phyloP scores from a whole-genome alignment of 2,797 vertebrate genomes.

The Gouania willdenowi region DNA sequence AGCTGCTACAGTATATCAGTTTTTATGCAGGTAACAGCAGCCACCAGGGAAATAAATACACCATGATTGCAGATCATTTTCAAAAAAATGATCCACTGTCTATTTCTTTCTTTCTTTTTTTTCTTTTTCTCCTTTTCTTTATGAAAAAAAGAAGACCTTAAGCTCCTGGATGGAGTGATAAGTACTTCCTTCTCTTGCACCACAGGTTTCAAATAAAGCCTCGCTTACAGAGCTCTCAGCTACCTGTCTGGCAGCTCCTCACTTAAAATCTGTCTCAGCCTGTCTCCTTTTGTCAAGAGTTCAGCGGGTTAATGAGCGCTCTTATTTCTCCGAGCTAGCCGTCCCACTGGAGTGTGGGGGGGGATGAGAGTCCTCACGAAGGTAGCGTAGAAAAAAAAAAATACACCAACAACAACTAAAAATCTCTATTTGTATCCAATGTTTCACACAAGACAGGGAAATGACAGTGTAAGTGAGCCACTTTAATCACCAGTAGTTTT shows the following conservation, averaged over 20 bases:
- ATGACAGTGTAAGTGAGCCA: constrained; percentile 41
- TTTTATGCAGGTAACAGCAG: no score
- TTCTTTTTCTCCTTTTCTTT: no score
- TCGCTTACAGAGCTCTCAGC: constrained; percentile 45
- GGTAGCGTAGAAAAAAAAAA: not conserved
- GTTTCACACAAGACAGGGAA: not conserved
- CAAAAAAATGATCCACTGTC: no score
- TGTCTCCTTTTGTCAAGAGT: constrained; percentile 53
- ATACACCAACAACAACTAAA: not conserved
- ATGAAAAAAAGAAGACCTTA: no score
- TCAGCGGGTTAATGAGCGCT: constrained; percentile 61
- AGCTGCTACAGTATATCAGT: no score
- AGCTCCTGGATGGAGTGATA: no score
- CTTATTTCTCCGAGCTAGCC: constrained; percentile 30
- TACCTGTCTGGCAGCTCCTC: constrained; percentile 40
- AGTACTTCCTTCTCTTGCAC: constrained; percentile 37
- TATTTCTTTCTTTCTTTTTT: no score
- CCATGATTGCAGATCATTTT: no score
- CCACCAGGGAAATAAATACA: no score
- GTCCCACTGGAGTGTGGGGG: not conserved
- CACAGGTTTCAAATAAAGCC: constrained; percentile 42
- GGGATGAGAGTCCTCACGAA: constrained; percentile 8
- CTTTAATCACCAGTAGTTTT: constrained; percentile 59
- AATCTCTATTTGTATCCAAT: not conserved
- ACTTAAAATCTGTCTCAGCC: constrained; percentile 55